Conservation (phyloP, 2,113 vertebrate genomes). For the Siniperca knerii region DNA sequence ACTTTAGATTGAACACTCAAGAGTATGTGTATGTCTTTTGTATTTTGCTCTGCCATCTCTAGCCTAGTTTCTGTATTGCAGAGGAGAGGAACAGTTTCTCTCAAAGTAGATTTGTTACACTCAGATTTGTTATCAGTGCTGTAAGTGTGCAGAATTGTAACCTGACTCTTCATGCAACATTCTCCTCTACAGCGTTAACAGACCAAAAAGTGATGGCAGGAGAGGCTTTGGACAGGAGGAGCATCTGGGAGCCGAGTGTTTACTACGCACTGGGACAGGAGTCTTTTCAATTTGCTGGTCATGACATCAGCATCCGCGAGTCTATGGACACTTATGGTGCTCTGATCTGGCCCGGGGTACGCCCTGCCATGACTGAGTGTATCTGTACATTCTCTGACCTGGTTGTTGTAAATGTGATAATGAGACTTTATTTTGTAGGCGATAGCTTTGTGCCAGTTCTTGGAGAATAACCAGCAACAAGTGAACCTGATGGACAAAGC, state of each 20-base stretch:
- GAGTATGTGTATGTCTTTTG: not conserved
- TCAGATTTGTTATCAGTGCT: not conserved
- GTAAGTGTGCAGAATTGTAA: not conserved
- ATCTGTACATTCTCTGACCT: not conserved
- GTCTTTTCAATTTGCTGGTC: slow-evolving; percentile 75
- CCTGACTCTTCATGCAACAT: not conserved
- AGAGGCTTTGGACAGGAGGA: slow-evolving; percentile 61
- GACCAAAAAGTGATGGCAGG: slow-evolving; percentile 57
- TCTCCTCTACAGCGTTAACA: slow-evolving; percentile 9
- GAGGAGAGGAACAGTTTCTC: not conserved
- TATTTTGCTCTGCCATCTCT: not conserved
- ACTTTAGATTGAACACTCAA: not conserved
- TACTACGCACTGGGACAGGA: slow-evolving; percentile 71
- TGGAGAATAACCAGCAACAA: slow-evolving; percentile 91
- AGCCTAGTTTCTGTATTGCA: not conserved
- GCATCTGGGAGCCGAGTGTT: slow-evolving; percentile 73
- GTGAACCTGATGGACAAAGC: slow-evolving; percentile 90
- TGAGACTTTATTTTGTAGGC: slow-evolving; percentile 81
- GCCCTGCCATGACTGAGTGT: not conserved
- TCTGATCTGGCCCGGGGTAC: slow-evolving; percentile 83
- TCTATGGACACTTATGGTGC: slow-evolving; percentile 81
- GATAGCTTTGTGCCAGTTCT: slow-evolving; percentile 90
- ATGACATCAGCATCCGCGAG: slow-evolving; percentile 81
- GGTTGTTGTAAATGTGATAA: not conserved
- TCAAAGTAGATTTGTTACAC: not conserved